These are phyloP conservation scores for Drosophila pachea DNA, from an alignment of 1,140 invertebrate genomes.

Conservation along the genomic window DNA sequence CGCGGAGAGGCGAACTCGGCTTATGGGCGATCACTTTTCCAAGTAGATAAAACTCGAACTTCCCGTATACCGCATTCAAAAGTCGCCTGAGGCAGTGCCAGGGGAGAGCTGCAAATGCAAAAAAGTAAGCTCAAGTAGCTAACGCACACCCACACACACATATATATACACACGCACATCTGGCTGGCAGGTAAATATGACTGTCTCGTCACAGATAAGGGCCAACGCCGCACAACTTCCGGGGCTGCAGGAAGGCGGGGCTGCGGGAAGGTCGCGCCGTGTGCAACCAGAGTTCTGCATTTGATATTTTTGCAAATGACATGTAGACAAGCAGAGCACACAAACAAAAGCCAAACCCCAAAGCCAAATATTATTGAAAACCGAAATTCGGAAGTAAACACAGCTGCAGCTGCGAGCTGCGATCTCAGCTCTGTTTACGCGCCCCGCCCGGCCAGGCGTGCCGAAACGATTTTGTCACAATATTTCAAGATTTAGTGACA, in stretches of 20 bases:
- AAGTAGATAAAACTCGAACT: too few species aligned
- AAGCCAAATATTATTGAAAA: constrained; percentile 74
- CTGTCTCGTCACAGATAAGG: constrained; percentile 69
- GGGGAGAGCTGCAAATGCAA: constrained; percentile 10
- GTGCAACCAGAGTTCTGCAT: constrained; percentile 65
- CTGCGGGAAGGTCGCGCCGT: not conserved
- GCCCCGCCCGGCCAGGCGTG: constrained; percentile 24
- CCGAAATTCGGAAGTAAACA: constrained; percentile 71
- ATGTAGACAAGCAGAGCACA: constrained; percentile 54
- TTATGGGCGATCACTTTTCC: too few species aligned
- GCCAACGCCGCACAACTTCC: constrained; percentile 64
- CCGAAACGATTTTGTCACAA: constrained; percentile 37
- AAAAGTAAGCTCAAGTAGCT: constrained; percentile 60
- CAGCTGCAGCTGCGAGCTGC: constrained; percentile 48
- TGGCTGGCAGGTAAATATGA: constrained; percentile 73
- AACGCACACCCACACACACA: constrained; percentile 36
- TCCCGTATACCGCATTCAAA: not conserved
- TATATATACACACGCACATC: constrained; percentile 8
- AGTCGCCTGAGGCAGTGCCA: not conserved
- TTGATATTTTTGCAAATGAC: constrained; percentile 72
- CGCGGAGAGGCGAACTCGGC: too few species aligned
- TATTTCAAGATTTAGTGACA: constrained; percentile 35
- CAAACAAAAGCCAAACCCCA: constrained; percentile 30
- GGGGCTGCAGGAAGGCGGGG: constrained; percentile 9
- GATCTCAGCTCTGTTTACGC: constrained; percentile 34